Base-by-base conservation (phyloP, 2,888 invertebrate genomes). In the Sarcophaga variegata region DNA sequence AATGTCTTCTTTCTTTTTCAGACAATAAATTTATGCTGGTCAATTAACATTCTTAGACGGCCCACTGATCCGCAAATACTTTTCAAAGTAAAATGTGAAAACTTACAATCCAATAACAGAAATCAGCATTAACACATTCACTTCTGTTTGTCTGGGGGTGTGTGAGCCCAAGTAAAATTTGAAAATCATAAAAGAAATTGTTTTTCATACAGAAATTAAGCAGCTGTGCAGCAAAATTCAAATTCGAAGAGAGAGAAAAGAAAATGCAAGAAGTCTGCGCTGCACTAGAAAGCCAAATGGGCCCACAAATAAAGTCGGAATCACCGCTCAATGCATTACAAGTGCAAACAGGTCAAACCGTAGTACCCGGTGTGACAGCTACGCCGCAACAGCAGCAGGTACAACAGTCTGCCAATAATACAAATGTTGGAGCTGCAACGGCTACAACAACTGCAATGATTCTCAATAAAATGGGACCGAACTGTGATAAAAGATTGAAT, bases 381-480 rank as follows among this genome's bases (percentile, higher is more conserved):
- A 90, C 90, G 62, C 90, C 90, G 63, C 87, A 79, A 70, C 70
- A 70, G 90, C 89, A 85, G 89, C 91, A 87, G 25, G 83, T 74
- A 49, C 85, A 81, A 66, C 77, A 75, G 25, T 75, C 81, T 75
- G 77, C 81, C 72, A 79, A 72, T 63, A 87, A 87, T 90, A 89
- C 89, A 90, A 90, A 70, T 89, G 89, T 62, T 79, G 76, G 37
- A 59, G 27, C 96, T 91, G 95, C 96, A 86, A 70, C 85, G 25
- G 83, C 85, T 49, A 75, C 88, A 45, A 95, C 96, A 90, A 95
- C 96, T 84, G 96, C 96, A 90, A 95, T 96, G 90, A 95, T 91
- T 89, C 90, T 90, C 89, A 92, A 91, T 88, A 93, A 93, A 91
- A 92, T 93, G 90, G 90, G 89, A 90, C 92, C 92, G 90, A 93